Evolutionary conservation across 1,140 invertebrate species (phyloP).

Genomic region (Meloidogyne chitwoodi): DNA sequence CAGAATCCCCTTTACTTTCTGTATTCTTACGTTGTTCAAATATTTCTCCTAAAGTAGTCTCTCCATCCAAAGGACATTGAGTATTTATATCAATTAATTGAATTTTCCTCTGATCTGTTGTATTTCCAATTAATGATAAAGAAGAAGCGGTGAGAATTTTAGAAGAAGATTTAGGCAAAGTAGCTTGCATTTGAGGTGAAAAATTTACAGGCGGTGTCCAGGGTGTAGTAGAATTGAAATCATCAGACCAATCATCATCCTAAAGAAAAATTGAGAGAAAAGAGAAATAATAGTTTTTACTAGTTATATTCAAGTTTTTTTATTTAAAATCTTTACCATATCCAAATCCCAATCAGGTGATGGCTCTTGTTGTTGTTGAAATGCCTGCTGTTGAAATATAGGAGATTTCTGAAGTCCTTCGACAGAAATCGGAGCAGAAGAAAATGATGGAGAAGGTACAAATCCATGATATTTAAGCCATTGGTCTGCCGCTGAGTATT

Average conservation of each 20-base stretch:
- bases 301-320: no score
- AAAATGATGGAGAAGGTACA: neutral
- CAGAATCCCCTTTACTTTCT: neutral
- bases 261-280: neutral
- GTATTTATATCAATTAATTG: neutral
- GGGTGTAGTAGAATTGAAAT: neutral
- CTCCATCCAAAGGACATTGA: neutral
- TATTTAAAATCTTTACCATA: neutral
- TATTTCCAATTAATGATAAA: neutral
- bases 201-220: neutral
- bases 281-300: no score
- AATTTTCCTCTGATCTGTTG: neutral
- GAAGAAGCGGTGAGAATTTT: neutral
- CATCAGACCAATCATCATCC: neutral
- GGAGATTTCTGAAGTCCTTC: neutral
- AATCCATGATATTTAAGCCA: slow-evolving; percentile 5
- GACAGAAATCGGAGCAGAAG: neutral
- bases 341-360: neutral
- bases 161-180: neutral
- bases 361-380: neutral
- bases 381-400: neutral
- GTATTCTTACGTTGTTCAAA: neutral
- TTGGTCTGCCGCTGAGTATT: neutral
- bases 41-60: neutral
- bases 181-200: neutral